These are phyloP conservation scores for Phyllostomus hastatus DNA, from an alignment of 2,113 vertebrate species.

Conservation along the genomic window DNA sequence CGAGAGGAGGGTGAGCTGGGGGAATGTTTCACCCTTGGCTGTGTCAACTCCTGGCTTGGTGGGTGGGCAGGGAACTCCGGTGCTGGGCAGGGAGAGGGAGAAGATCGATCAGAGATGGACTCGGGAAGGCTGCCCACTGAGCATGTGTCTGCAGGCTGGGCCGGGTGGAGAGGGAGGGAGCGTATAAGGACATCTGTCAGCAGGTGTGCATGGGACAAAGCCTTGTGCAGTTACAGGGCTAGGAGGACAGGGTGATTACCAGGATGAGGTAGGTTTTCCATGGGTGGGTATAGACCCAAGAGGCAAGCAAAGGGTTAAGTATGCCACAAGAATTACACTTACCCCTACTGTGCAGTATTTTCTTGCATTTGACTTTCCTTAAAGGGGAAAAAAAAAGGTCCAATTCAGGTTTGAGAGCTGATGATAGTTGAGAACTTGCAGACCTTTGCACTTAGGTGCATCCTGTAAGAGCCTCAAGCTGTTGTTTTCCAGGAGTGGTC, in stretches of 20 bases:
- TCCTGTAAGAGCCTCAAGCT: constrained; percentile 15
- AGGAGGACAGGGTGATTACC: neutral
- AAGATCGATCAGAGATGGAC: neutral
- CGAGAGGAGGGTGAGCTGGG: neutral
- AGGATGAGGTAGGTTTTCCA: neutral
- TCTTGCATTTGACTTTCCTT: neutral
- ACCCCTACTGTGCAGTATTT: neutral
- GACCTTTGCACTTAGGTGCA: neutral
- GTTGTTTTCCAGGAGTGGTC: constrained; percentile 16
- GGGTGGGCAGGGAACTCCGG: neutral
- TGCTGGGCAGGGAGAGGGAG: neutral
- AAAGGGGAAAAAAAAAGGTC: neutral
- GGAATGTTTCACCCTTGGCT: neutral
- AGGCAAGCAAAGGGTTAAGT: neutral
- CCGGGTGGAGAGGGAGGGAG: neutral
- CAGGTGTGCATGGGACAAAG: neutral
- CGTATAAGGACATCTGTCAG: neutral
- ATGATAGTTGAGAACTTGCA: constrained; percentile 7
- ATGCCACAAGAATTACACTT: neutral
- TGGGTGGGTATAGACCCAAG: neutral
- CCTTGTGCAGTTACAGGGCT: rapidly evolving
- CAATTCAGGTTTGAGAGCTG: neutral
- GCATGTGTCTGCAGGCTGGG: neutral
- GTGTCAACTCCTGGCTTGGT: neutral
- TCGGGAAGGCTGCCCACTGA: neutral